Evolutionary conservation across 1,140 invertebrate genomes (phyloP).

Genomic region (Dendrolimus punctatus): DNA sequence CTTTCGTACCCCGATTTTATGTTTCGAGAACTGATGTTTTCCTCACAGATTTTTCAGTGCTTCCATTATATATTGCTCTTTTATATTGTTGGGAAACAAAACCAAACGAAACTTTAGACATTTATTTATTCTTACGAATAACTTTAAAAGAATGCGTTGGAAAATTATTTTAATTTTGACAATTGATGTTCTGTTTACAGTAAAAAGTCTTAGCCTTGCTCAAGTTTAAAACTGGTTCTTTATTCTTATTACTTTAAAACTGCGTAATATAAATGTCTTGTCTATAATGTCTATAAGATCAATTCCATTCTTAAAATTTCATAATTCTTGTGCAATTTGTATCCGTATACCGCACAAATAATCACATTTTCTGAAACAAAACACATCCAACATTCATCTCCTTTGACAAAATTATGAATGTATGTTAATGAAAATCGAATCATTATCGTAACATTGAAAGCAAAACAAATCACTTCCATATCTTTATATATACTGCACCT

Average conservation of each 20-base stretch:
- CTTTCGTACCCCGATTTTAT: constrained; percentile 11
- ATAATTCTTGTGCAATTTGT: too few species aligned
- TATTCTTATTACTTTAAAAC: neutral
- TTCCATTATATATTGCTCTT: constrained; percentile 30
- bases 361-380: too few species aligned
- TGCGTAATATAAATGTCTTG: constrained; percentile 1
- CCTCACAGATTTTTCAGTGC: constrained; percentile 35
- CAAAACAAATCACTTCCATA: too few species aligned
- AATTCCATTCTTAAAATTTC: constrained; percentile 1
- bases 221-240: too few species aligned
- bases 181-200: neutral
- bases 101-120: constrained; percentile 9
- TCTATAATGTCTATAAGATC: constrained; percentile 1
- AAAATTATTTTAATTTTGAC: constrained; percentile 9
- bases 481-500: too few species aligned
- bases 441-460: too few species aligned
- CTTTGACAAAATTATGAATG: too few species aligned
- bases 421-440: too few species aligned
- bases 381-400: too few species aligned
- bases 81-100: constrained; percentile 18
- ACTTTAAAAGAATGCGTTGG: constrained; percentile 11
- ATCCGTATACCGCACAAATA: too few species aligned
- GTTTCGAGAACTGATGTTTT: constrained; percentile 26
- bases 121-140: constrained; percentile 13
- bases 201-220: too few species aligned